Conservation (phyloP, 2,797 vertebrate species). For the Enoplosus armatus region DNA sequence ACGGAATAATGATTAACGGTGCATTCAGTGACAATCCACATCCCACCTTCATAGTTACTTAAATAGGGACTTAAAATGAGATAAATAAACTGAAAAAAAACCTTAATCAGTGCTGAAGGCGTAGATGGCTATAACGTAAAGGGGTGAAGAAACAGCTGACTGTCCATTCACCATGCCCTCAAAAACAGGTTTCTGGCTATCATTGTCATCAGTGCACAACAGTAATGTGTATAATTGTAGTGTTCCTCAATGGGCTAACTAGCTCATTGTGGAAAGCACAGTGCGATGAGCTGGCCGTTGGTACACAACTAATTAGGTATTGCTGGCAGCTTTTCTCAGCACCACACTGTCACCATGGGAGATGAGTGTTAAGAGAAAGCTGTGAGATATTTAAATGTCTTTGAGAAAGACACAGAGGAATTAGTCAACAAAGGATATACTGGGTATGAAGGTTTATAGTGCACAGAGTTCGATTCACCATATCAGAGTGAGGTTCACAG, state of each 20-base stretch:
- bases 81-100: background rate
- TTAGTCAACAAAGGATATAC: background rate
- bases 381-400: conserved; percentile 19
- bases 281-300: conserved; percentile 39
- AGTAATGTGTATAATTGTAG: conserved; percentile 26
- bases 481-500: background rate
- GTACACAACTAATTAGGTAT: conserved; percentile 54
- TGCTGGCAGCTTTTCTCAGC: conserved; percentile 39
- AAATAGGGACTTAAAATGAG: background rate
- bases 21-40: background rate
- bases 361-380: conserved; percentile 11
- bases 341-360: background rate
- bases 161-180: background rate
- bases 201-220: background rate
- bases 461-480: background rate
- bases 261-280: conserved; percentile 45
- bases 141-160: background rate
- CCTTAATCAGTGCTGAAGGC: background rate
- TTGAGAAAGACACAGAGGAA: conserved; percentile 12
- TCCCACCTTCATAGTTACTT: background rate
- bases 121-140: background rate
- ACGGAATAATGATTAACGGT: conserved; percentile 51
- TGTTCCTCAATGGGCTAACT: conserved; percentile 42
- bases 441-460: background rate
- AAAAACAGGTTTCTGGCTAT: background rate